These are phyloP conservation scores for Falco cherrug DNA, from an alignment of 2,797 vertebrate genomes.

Conservation along the genomic window DNA sequence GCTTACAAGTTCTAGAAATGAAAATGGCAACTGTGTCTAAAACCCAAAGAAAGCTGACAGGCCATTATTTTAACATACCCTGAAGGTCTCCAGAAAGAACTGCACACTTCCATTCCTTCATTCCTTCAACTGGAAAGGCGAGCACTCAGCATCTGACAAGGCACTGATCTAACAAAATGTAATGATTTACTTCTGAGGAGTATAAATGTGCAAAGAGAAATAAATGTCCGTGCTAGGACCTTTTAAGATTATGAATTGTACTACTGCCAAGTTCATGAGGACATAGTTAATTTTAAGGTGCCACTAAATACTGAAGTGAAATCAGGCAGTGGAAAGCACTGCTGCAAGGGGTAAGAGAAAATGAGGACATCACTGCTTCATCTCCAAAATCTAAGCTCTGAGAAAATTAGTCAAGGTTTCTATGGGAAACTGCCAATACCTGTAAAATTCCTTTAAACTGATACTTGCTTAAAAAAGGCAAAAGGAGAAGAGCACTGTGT, in stretches of 20 bases:
- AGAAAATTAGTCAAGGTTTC: background rate
- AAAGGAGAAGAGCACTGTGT: background rate
- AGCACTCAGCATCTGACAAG: background rate
- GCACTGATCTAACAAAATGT: background rate
- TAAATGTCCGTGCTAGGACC: background rate
- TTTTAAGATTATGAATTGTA: background rate
- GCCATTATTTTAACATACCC: background rate
- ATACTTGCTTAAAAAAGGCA: background rate
- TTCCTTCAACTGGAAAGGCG: background rate
- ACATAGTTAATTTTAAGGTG: background rate
- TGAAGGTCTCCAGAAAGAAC: background rate
- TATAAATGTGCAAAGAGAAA: background rate
- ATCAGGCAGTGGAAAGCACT: background rate
- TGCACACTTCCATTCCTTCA: background rate
- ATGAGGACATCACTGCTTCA: background rate
- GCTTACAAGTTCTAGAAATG: background rate
- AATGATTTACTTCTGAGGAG: background rate
- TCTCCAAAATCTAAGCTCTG: background rate
- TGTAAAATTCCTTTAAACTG: background rate
- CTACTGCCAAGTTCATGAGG: background rate
- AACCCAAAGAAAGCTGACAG: background rate
- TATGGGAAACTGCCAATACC: background rate
- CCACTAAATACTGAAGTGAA: background rate
- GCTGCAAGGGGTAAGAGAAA: background rate
- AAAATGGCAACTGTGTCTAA: background rate